Evolutionary conservation across 1,140 invertebrate species (phyloP).

Genomic region (Luehdorfia chinensis): DNA sequence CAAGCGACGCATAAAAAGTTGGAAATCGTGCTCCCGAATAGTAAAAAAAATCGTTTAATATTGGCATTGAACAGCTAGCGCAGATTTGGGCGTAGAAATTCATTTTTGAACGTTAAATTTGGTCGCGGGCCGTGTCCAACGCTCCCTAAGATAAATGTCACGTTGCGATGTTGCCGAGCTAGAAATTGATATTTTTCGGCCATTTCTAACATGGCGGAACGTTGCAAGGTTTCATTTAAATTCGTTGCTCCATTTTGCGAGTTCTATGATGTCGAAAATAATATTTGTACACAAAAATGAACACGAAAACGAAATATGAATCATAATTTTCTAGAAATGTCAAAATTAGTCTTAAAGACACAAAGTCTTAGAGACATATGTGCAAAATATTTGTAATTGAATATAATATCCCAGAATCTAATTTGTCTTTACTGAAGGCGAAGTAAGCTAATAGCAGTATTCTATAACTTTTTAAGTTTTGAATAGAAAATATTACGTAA

Average conservation of each 20-base stretch:
- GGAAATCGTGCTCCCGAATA: conserved; percentile 62
- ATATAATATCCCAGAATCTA: too few species aligned
- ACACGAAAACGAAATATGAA: too few species aligned
- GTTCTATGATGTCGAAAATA: too few species aligned
- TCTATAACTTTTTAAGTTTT: too few species aligned
- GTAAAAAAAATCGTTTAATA: conserved; percentile 67
- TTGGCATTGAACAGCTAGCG: conserved; percentile 59
- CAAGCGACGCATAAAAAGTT: conserved; percentile 60
- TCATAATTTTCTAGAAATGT: too few species aligned
- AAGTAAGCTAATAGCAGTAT: too few species aligned
- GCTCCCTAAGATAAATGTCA: conserved; percentile 32
- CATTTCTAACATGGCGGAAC: conserved; percentile 15
- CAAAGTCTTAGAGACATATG: too few species aligned
- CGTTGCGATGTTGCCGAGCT: conserved; percentile 19
- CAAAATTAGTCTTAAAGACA: too few species aligned
- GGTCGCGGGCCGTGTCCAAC: conserved; percentile 27
- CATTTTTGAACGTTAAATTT: conserved; percentile 50
- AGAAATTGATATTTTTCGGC: conserved; percentile 32
- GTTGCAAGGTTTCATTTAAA: background rate
- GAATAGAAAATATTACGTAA: too few species aligned
- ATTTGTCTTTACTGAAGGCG: too few species aligned
- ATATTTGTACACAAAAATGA: too few species aligned
- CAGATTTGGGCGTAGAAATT: conserved; percentile 62
- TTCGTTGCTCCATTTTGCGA: background rate
- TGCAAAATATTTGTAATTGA: too few species aligned